These are phyloP conservation scores for Etheostoma perlongum DNA, from an alignment of 2,797 vertebrate species.

Conservation along the genomic window DNA sequence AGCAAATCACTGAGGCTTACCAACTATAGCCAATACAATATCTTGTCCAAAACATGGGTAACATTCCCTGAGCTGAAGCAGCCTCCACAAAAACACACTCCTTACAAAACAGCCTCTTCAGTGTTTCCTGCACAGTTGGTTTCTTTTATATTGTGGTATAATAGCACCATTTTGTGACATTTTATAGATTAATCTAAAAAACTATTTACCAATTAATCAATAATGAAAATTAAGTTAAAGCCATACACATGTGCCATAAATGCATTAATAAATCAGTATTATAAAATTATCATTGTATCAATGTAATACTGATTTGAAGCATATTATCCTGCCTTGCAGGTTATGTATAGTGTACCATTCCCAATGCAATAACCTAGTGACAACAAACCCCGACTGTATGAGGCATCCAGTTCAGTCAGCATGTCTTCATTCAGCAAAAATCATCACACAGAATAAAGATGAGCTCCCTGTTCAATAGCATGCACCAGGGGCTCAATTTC, in stretches of 20 bases:
- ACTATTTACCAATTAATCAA: background rate
- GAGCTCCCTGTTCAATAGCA: conserved; percentile 45
- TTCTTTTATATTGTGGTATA: conserved; percentile 43
- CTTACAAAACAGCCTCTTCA: conserved; percentile 51
- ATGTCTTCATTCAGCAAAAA: conserved; percentile 69
- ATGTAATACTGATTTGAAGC: conserved; percentile 1
- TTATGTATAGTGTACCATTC: conserved; percentile 20
- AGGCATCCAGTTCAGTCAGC: conserved; percentile 52
- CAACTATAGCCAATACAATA: conserved; percentile 70
- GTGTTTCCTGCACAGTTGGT: conserved; percentile 43
- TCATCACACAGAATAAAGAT: conserved; percentile 67
- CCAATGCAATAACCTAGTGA: conserved; percentile 20
- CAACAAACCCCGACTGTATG: conserved; percentile 32
- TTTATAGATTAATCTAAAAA: background rate
- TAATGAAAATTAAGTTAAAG: background rate
- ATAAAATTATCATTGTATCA: background rate
- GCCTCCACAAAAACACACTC: conserved; percentile 63
- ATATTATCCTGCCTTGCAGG: background rate
- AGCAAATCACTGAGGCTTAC: conserved; percentile 58
- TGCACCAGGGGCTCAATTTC: conserved; percentile 64
- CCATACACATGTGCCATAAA: background rate
- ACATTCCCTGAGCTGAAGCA: conserved; percentile 56
- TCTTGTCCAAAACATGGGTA: conserved; percentile 72
- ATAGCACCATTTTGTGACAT: conserved; percentile 1
- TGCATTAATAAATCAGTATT: background rate